These are phyloP conservation scores for Drosophila testacea DNA, from an alignment of 2,888 invertebrate genomes.

Conservation along the genomic window DNA sequence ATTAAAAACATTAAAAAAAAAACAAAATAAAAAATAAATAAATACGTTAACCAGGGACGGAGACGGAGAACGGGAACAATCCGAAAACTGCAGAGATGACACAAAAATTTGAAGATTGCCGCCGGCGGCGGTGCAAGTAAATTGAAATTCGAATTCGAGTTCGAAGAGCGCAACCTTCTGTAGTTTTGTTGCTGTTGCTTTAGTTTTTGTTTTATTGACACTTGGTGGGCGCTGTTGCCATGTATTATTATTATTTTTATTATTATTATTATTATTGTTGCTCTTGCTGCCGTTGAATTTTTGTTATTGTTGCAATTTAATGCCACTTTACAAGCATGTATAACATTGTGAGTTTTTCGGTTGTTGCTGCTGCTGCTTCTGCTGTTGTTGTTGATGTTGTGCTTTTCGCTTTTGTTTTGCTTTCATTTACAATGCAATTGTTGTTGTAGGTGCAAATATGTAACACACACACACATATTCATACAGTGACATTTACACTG, in stretches of 20 bases:
- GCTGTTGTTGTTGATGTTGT: conserved; percentile 4
- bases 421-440: conserved; percentile 44
- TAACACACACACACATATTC: conserved; percentile 13
- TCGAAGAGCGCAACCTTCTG: conserved; percentile 53
- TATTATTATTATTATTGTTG: conserved; percentile 29
- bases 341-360: conserved; percentile 53
- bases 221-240: conserved; percentile 50
- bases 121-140: conserved; percentile 46
- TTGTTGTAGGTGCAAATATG: conserved; percentile 42
- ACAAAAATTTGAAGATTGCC: conserved; percentile 46
- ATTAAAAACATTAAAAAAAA: conserved; percentile 15
- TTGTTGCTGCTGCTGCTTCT: not conserved
- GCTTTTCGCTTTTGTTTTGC: conserved; percentile 46
- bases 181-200: conserved; percentile 20
- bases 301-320: conserved; percentile 69
- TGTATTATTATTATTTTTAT: conserved; percentile 24
- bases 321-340: conserved; percentile 65
- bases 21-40: conserved; percentile 10
- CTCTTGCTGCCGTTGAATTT: conserved; percentile 26
- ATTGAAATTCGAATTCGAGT: conserved; percentile 41
- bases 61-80: too few relatives aligned
- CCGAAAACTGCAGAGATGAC: conserved; percentile 50
- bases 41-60: conserved; percentile 37
- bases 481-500: too few relatives aligned
- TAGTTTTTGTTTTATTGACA: conserved; percentile 49